Percentiles rank a stretch among this genome's conserved stretches.
phyloP scores from a whole-genome alignment of 2,113 vertebrate species.

The Pterophyllum scalare region DNA sequence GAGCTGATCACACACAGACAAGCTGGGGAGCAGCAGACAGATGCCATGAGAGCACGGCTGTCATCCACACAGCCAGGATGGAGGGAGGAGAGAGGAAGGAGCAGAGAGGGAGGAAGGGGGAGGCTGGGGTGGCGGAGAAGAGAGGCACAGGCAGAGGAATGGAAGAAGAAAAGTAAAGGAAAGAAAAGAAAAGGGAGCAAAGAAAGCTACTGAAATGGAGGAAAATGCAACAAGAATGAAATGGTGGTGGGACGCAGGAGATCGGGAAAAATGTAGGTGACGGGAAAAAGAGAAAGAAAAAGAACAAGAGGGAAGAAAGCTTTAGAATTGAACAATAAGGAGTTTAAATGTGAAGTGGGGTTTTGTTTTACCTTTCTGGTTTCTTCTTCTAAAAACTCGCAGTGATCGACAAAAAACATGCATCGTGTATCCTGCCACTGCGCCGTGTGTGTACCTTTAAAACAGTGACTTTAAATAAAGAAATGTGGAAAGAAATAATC shows the following conservation, averaged over 20 bases:
- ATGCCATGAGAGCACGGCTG: conserved; percentile 81
- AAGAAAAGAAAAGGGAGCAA: neutral
- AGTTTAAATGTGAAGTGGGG: neutral
- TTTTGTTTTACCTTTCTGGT: neutral
- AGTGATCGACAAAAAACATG: neutral
- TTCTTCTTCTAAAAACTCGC: neutral
- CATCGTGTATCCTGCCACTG: neutral
- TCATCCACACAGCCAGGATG: conserved; percentile 73
- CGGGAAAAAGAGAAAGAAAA: neutral
- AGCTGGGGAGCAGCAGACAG: conserved; percentile 83
- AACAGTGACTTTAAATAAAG: too few species aligned
- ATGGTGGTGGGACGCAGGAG: neutral
- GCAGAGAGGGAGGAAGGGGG: conserved; percentile 1
- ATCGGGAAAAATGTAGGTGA: neutral
- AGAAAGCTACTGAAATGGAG: neutral
- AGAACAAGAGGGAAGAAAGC: neutral
- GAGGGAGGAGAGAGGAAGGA: conserved; percentile 43
- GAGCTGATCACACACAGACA: conserved; percentile 84
- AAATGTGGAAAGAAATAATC: neutral
- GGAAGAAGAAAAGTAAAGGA: neutral
- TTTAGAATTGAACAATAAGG: neutral
- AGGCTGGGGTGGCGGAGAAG: neutral
- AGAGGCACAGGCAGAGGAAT: neutral
- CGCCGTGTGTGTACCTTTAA: too few species aligned
- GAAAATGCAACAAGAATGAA: neutral